Evolutionary conservation across 2,888 invertebrate species (phyloP).

Genomic region (Priocnemis perturbator): DNA sequence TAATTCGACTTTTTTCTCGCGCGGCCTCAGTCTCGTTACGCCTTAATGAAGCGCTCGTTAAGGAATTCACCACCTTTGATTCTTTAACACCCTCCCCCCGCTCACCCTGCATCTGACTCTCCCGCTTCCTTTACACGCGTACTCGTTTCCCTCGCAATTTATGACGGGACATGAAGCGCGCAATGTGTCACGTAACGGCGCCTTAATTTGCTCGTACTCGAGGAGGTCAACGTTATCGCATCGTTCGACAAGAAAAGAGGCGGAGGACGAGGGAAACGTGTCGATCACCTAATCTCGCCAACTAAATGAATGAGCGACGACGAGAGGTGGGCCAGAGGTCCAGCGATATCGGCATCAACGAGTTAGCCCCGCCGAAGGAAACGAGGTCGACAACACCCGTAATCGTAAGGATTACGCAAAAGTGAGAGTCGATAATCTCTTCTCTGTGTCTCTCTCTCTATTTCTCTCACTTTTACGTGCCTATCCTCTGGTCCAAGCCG

Average conservation of each 20-base stretch:
- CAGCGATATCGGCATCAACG: conserved; percentile 15
- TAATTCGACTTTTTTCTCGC: too few species aligned
- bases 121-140: background rate
- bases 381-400: conserved; percentile 19
- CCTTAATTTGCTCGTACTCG: too few species aligned
- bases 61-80: too few species aligned
- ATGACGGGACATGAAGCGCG: too few species aligned
- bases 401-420: conserved; percentile 37
- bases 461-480: conserved; percentile 1
- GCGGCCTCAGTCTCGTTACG: conserved; percentile 1
- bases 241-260: conserved; percentile 1
- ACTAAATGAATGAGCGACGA: conserved; percentile 25
- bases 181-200: too few species aligned
- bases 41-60: background rate
- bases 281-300: conserved; percentile 21
- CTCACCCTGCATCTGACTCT: background rate
- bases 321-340: conserved; percentile 37
- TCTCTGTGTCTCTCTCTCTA: conserved; percentile 14
- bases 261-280: conserved; percentile 16
- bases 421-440: conserved; percentile 24
- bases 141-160: too few species aligned
- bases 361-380: conserved; percentile 8
- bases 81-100: background rate
- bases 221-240: conserved; percentile 7
- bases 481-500: background rate